Conservation (phyloP, 1,140 invertebrate genomes). For the Zaprionus capensis region DNA sequence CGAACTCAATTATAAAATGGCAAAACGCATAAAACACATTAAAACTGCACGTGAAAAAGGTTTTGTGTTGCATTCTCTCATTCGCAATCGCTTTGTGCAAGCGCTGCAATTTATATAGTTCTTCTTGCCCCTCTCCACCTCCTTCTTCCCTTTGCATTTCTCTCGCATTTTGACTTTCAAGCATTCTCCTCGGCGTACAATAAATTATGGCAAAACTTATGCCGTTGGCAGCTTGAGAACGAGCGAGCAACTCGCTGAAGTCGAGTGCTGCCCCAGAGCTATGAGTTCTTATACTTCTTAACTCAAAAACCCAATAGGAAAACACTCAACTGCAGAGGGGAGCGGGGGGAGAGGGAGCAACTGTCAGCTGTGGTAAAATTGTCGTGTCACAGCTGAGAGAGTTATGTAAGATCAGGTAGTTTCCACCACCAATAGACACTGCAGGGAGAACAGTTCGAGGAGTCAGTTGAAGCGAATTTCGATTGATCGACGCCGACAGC, state of each 20-base stretch:
- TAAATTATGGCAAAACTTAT: constrained; percentile 52
- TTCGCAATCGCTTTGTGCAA: constrained; percentile 58
- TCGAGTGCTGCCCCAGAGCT: not conserved
- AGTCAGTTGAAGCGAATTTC: constrained; percentile 35
- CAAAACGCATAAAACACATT: constrained; percentile 81
- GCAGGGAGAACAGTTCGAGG: constrained; percentile 1
- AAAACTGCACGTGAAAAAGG: constrained; percentile 77
- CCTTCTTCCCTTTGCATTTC: constrained; percentile 12
- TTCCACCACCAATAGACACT: constrained; percentile 12
- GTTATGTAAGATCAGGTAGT: not conserved
- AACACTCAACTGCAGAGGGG: constrained; percentile 5
- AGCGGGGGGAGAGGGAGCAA: constrained; percentile 10
- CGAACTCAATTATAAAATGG: constrained; percentile 79
- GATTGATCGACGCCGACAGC: constrained; percentile 72
- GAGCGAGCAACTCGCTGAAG: too few species aligned
- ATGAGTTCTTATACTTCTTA: not conserved
- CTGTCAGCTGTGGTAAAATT: not conserved
- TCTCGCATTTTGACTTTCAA: constrained; percentile 42
- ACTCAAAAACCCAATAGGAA: constrained; percentile 8
- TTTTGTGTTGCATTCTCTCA: constrained; percentile 57
- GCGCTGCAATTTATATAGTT: constrained; percentile 70
- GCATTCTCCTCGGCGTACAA: constrained; percentile 49
- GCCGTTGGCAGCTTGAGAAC: not conserved
- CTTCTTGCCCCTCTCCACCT: not conserved
- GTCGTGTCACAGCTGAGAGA: not conserved